Evolutionary conservation across 2,888 invertebrate genomes (phyloP).

Genomic region (Drosophila flavopinicola): DNA sequence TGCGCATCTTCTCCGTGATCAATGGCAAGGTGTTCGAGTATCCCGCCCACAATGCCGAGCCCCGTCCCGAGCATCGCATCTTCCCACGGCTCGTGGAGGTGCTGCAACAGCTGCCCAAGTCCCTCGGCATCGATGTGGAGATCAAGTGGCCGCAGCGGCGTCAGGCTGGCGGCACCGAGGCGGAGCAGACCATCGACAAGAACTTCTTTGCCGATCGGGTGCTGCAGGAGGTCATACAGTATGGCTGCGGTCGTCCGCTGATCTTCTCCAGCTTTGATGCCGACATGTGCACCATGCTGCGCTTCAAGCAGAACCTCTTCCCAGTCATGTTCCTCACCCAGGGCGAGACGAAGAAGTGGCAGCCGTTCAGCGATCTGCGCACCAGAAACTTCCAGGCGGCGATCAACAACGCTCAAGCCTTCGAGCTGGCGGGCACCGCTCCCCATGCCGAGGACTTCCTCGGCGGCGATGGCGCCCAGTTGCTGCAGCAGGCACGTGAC

Average conservation of each 20-base stretch:
- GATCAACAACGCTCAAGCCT: slow-evolving; percentile 91
- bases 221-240: slow-evolving; percentile 91
- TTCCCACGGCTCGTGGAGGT: slow-evolving; percentile 95
- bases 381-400: slow-evolving; percentile 92
- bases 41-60: slow-evolving; percentile 89
- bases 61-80: slow-evolving; percentile 94
- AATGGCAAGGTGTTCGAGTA: slow-evolving; percentile 88
- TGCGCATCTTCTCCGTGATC: slow-evolving; percentile 93
- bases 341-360: slow-evolving; percentile 84
- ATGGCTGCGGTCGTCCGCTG: slow-evolving; percentile 92
- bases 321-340: slow-evolving; percentile 94
- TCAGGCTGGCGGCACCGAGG: slow-evolving; percentile 92
- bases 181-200: slow-evolving; percentile 93
- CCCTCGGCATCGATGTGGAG: slow-evolving; percentile 98
- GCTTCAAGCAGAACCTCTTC: slow-evolving; percentile 97
- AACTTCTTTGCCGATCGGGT: slow-evolving; percentile 95
- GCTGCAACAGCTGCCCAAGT: slow-evolving; percentile 91
- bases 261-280: slow-evolving; percentile 98
- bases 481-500: slow-evolving; percentile 89
- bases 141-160: slow-evolving; percentile 97
- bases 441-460: slow-evolving; percentile 96
- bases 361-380: slow-evolving; percentile 92
- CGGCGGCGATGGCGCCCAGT: slow-evolving; percentile 88
- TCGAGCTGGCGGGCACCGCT: slow-evolving; percentile 94
- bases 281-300: slow-evolving; percentile 96